Base-by-base conservation (phyloP, 2,113 vertebrate species). In the Eleginops maclovinus region DNA sequence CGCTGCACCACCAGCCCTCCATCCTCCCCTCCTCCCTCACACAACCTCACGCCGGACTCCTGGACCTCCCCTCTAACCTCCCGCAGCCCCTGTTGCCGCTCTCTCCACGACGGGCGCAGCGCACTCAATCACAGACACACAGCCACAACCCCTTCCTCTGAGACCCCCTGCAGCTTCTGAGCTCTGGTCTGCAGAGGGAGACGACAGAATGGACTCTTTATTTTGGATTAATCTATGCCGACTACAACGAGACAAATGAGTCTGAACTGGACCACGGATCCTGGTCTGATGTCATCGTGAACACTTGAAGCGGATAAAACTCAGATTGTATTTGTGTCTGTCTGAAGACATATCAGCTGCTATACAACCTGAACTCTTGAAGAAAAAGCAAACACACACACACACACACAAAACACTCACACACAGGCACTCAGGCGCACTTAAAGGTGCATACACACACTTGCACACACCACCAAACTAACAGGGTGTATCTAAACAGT, bases 51-150 rank as follows among this genome's bases (percentile, higher is more conserved):
- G 56, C 90, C 1, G 87, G 92, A 69, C 87, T 93, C 70, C 87
- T 92, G 85, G 94, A 94, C 74, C 73, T 95, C 49, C 96, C 96
- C 28, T 69, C 86, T 3, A 94, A 93, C 86, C 90, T 97, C 64
- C 96, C 95, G 0, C 96, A 95, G 85, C 97, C 96, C 0, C 89
- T 97, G 75, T 85, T 97, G 74, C 97, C 97, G 40, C 90, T 95
- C 9, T 94, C 95, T 1, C 93, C 95, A 2, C 75, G 83, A 3
- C 92, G 92, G 1, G 82, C 91, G 0, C 77, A 81, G 1, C 84
- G 78, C 0, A 91, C 90, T 16, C 82, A 89, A 0, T 93, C 93
- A 31, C 91, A 92, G 10, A 88, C 91, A 49, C 95, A 96, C 83
- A 89, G 84, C 79, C 92, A 94, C 87, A 98, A 99, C 87, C 93